Percentiles rank a stretch among this genome's conserved stretches.
These are phyloP conservation scores for Pluvianellus socialis DNA, from an alignment of 2,113 vertebrate genomes.

Conservation along the genomic window DNA sequence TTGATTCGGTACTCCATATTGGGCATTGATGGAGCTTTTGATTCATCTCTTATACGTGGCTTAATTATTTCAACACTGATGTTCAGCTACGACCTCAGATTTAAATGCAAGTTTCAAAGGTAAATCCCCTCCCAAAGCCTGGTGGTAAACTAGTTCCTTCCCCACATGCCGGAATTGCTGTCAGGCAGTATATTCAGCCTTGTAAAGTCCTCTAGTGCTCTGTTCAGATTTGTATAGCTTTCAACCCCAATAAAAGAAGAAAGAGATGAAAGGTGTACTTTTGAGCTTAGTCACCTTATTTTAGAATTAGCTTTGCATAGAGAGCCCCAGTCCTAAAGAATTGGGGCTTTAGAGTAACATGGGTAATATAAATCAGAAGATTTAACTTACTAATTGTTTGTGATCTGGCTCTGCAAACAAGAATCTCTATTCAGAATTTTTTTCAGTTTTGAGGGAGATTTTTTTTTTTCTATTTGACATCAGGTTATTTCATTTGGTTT, in stretches of 20 bases:
- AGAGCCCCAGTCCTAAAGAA: background rate
- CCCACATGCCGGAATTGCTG: background rate
- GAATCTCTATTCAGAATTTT: background rate
- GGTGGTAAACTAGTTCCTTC: background rate
- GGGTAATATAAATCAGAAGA: background rate
- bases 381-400: background rate
- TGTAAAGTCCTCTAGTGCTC: background rate
- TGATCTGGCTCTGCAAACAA: background rate
- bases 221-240: background rate
- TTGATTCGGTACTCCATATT: background rate
- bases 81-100: background rate
- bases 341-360: background rate
- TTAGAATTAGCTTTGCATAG: background rate
- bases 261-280: background rate
- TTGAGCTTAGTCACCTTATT: background rate
- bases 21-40: background rate
- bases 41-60: background rate
- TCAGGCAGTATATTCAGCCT: background rate
- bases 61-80: background rate
- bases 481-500: background rate
- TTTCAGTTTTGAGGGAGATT: background rate
- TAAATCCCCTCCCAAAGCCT: background rate
- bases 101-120: background rate
- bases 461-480: background rate
- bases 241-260: background rate